Base-by-base conservation (phyloP, 2,113 vertebrate species). In the Prietella phreatophila region DNA sequence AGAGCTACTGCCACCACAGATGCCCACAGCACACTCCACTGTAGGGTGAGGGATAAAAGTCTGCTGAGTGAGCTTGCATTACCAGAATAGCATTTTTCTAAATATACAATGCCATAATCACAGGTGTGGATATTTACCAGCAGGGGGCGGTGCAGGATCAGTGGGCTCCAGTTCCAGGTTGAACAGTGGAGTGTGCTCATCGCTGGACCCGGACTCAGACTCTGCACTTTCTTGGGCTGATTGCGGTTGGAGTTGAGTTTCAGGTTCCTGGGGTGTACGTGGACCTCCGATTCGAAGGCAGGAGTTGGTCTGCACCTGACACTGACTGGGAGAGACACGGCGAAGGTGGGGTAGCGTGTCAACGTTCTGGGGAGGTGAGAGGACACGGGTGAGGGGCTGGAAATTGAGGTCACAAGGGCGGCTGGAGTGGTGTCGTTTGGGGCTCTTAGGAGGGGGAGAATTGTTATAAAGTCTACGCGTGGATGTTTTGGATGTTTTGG, bases 331-430 rank as follows among this genome's bases (percentile, higher is more conserved):
- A 0, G 97, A 97, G 83, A 96, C 98, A 2, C 96, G 96, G 0
- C 97, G 94, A 65, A 98, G 93, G 91, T 98, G 98, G 0, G 97
- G 97, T 11, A 99, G 92, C 0, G 94, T 96, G 92, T 99, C 98
- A 3, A 99, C 97, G 0, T 96, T 97, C 0, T 96, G 95, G 0
- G 97, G 96, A 0, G 97, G 95, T 0, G 95, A 96, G 71, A 99
- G 91, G 55, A 96, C 95, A 0, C 98, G 95, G 0, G 95, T 96
- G n/a, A 97, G 91, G 0, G 96, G 95, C 0, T 97, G 95, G 82
- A 98, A 93, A 86, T 96, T 95, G 14, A 98, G 95, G 89, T 98
- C 97, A 0, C 93, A 96, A 0, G 97, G 97, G 1, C 97, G 94
- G 0, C 95, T 84, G 0, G 88, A 92, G 4, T 85, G 79, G 58